Evolutionary conservation across 2,888 invertebrate genomes (phyloP), one percentile per base, ranked within the genome.

Genomic region (Epistrophella euchroma): DNA sequence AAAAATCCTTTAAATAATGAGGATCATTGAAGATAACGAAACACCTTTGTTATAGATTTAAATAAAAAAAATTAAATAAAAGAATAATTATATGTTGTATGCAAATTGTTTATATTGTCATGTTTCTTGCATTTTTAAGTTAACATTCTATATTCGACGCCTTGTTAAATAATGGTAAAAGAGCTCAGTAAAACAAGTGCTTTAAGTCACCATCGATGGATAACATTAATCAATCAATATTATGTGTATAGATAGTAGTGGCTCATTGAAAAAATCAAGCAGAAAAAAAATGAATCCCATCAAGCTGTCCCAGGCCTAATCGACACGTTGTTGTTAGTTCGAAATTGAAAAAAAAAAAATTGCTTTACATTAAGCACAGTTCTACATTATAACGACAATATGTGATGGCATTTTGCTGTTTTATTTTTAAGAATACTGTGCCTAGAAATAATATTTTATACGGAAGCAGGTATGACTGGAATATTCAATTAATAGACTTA

Each of bases 391-490:
- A 64, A 43, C 78, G 25, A 52, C 11, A 40, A 17, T 75, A 45
- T 75, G 84, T 45, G 64, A 56, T 64, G 81, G 81, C 47, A 81
- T 81, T 81, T 76, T 64, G 79, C 1, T 32, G 9, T 32, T 47
- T 17, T 66, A 35, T 66, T 64, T 81, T 64, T 64, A 81, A 25
- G 66, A 22, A 52, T 28, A 19, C 17, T 35, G 60, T 68, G 74
- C 43, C 73, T 70, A 75, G 71, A 66, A 80, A 75, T 75, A 66
- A 75, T 71, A 75, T 71, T 66, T 80, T 80, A 84, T 80, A 68
- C 84, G 84, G 84, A 84, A 84, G 84, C 79, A 55, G 13, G 17
- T 71, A 80, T 84, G 84, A 58, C 62, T 47, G 25, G 84, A 75
- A 84, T 75, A 66, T 13, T 35, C 47, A 66, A 66, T 66, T 66